Evolutionary conservation across 2,797 vertebrate genomes (phyloP), one percentile per base, ranked within the genome.

Genomic region (Eremophila alpestris): DNA sequence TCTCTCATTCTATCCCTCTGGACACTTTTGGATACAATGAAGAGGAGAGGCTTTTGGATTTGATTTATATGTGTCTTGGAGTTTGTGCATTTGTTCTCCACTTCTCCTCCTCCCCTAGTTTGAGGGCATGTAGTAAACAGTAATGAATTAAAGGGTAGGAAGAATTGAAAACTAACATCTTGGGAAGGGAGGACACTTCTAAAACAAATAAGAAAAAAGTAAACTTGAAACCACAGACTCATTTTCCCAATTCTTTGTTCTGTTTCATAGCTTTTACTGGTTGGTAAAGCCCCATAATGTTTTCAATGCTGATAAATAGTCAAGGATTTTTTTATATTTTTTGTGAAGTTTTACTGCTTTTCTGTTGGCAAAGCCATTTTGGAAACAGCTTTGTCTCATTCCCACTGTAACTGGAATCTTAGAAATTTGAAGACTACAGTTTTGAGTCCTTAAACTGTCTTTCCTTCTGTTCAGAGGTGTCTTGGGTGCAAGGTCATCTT

Each of bases 281-380:
- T 93, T 94, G 70, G 73, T 82, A 87, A 84, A 16, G 7, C 49
- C 21, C 56, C 38, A 34, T 77, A 82, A 86, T 86, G 51, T 70
- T 95, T 83, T 83, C 41, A 86, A 9, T 94, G 59, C 62, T 88
- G 77, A 96, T 80, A 96, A 91, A 78, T 34, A 86, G 54, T 63
- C 51, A 32, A 36, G 46, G 24, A 64, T 68, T 65, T 40, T 40
- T 58, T 94, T 79, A 2, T 54, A 17, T 51, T 90, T 94, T 62
- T 93, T 15, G 40, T 77, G 56, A 83, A 73, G 62, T 86, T 90
- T 67, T 87, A 48, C 60, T 80, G 68, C 13, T 81, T 85, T 95
- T 91, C 85, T 91, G 79, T 83, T 88, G 90, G 80, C 79, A 94
- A 36, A 89, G 30, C n/a, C 87, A 32, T 70, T 95, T 85, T 81